Conservation (phyloP, 2,888 invertebrate species). For the Ctenicera cuprea region DNA sequence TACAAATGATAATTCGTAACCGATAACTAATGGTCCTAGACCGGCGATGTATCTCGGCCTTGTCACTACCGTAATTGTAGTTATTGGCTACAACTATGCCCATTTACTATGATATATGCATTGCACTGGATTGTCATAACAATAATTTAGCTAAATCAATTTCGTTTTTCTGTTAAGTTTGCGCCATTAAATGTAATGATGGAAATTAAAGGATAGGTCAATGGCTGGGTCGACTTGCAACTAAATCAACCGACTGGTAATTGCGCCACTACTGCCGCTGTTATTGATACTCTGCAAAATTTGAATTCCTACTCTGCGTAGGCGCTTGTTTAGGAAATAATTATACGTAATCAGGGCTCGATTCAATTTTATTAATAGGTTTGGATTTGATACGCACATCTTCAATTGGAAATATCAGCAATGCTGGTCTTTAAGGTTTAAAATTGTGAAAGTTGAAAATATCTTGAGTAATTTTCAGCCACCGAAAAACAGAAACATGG, state of each 20-base stretch:
- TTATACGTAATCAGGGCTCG: neutral
- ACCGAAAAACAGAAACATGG: neutral
- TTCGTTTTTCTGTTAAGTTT: slow-evolving; percentile 69
- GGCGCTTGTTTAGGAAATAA: slow-evolving; percentile 5
- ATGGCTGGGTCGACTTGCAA: slow-evolving; percentile 66
- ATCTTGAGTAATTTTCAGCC: neutral
- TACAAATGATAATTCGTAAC: slow-evolving; percentile 53
- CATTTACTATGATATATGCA: slow-evolving; percentile 71
- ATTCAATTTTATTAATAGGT: slow-evolving; percentile 7
- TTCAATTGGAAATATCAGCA: no score
- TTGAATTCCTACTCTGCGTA: neutral
- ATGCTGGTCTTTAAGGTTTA: no score
- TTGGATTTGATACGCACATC: neutral
- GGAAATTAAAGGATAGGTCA: slow-evolving; percentile 71
- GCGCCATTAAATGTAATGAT: slow-evolving; percentile 71
- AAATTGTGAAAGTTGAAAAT: no score
- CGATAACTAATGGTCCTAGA: slow-evolving; percentile 68
- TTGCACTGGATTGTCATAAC: slow-evolving; percentile 69
- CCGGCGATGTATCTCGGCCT: slow-evolving; percentile 69
- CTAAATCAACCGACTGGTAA: slow-evolving; percentile 70
- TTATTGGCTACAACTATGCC: slow-evolving; percentile 72
- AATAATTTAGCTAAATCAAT: slow-evolving; percentile 72
- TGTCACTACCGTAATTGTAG: slow-evolving; percentile 71
- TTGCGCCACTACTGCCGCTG: slow-evolving; percentile 9
- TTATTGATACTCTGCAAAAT: slow-evolving; percentile 25